Evolutionary conservation across 2,113 vertebrate species (phyloP), one percentile per base, ranked within the genome.

Genomic region (Indicator maculatus): DNA sequence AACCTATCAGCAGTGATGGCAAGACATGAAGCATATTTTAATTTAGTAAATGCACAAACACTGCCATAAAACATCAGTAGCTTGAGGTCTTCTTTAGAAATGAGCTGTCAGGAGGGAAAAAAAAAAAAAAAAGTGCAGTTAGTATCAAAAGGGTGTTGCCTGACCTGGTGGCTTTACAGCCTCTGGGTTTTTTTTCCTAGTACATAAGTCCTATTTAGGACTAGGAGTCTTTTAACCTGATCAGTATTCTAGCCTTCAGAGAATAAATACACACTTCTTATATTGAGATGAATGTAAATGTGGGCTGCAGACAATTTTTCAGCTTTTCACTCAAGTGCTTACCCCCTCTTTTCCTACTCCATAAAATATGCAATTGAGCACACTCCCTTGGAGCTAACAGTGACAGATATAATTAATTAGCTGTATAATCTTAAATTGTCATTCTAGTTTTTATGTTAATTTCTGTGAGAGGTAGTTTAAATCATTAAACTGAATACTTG

Each of bases 41-140:
- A 97, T 89, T 96, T 97, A 97, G 97, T 96, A 93, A 97, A 96
- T 87, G 96, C 96, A 95, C 93, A 96, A 89, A 95, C 94, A 69
- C 74, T 97, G 83, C 94, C 84, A 76, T 98, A 97, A 97, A 71
- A 74, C 60, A 94, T 92, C 78, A 61, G 66, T 89, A 83, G 83
- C 78, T 91, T 96, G 83, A 90, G 28, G 76, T 91, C 91, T 90
- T 93, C 94, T 93, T 86, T 94, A 75, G 85, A 94, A 96, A 95
- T 91, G 75, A 93, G 88, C 89, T 95, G 71, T 93, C 91, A 95
- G 50, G 72, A 76, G 16, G 7, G 6, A 36, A 38, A 77, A 53
- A 53, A 58, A 30, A 47, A 58, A 80, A 58, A 92, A 50, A 53
- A 83, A 52, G 8, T 41, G 23, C 55, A 38, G 64, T 93, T 67